These are phyloP conservation scores for Itoplectis maculator DNA, from an alignment of 2,888 invertebrate genomes.

Conservation along the genomic window DNA sequence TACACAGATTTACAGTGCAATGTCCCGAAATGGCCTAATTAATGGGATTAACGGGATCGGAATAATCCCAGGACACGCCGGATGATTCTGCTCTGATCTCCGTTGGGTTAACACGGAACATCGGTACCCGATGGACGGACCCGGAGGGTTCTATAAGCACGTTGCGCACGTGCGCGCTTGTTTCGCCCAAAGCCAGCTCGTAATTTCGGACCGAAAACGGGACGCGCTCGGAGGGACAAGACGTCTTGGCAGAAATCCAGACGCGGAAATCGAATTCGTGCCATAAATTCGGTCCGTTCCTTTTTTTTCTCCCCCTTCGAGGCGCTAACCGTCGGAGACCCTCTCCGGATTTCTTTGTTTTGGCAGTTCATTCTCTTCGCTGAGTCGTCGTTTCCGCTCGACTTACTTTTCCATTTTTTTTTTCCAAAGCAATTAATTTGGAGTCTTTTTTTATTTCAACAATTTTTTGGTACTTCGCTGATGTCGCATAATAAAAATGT, in stretches of 20 bases:
- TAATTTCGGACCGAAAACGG: constrained; percentile 55
- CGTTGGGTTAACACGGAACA: constrained; percentile 16
- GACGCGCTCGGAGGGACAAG: constrained; percentile 46
- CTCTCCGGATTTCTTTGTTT: constrained; percentile 2
- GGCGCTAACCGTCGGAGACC: not conserved
- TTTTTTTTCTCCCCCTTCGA: not conserved
- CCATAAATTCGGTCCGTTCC: constrained; percentile 35
- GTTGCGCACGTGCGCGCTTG: constrained; percentile 23
- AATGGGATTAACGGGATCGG: not conserved
- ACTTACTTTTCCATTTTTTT: too few relatives aligned
- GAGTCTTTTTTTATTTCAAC: not conserved
- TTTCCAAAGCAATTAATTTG: too few relatives aligned
- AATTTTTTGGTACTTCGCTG: not conserved
- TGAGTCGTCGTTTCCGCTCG: not conserved
- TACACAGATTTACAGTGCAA: not conserved
- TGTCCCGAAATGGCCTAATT: not conserved
- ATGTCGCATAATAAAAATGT: too few relatives aligned
- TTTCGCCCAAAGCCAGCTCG: constrained; percentile 48
- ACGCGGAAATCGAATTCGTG: constrained; percentile 56
- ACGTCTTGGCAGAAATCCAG: constrained; percentile 56
- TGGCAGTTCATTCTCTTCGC: not conserved
- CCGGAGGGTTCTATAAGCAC: constrained; percentile 1
- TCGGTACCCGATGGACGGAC: not conserved
- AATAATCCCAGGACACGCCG: not conserved
- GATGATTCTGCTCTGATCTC: constrained; percentile 13